These are phyloP conservation scores for Arvicola amphibius DNA, from an alignment of 2,797 vertebrate genomes.

Conservation along the genomic window DNA sequence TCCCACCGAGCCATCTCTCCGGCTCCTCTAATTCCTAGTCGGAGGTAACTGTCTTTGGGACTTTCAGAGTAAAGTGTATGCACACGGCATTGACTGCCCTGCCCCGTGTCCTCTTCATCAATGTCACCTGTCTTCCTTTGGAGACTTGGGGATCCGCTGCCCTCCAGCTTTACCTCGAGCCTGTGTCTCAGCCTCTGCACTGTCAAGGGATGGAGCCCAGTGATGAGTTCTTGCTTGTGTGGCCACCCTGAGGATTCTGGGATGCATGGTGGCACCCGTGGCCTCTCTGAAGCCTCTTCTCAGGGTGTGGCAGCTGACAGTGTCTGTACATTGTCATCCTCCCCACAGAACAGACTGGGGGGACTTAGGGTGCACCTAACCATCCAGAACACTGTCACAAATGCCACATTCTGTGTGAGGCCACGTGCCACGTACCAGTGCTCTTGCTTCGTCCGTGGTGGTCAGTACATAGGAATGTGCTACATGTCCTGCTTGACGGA, in stretches of 20 bases:
- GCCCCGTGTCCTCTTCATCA: accelerated
- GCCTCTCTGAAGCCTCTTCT: not conserved
- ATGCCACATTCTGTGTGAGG: accelerated
- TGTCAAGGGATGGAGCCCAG: accelerated
- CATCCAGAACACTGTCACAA: accelerated
- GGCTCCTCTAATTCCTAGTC: not conserved
- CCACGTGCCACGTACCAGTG: accelerated
- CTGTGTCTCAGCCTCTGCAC: not conserved
- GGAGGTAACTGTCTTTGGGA: not conserved
- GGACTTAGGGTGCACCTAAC: not conserved
- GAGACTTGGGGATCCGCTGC: accelerated
- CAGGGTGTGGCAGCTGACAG: not conserved
- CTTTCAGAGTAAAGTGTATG: accelerated
- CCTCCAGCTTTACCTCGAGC: accelerated
- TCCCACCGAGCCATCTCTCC: not conserved
- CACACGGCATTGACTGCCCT: accelerated
- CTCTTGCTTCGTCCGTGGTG: accelerated
- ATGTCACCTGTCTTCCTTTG: not conserved
- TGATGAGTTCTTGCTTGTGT: not conserved
- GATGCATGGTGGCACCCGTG: not conserved
- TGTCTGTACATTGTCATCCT: too few relatives aligned
- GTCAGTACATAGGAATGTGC: accelerated
- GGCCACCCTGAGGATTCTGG: accelerated
- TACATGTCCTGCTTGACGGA: not conserved
- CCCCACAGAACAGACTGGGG: accelerated